Percentiles rank a stretch among this genome's conserved stretches.
phyloP scores from a whole-genome alignment of 2,113 vertebrate genomes.

The Aptenodytes patagonicus region DNA sequence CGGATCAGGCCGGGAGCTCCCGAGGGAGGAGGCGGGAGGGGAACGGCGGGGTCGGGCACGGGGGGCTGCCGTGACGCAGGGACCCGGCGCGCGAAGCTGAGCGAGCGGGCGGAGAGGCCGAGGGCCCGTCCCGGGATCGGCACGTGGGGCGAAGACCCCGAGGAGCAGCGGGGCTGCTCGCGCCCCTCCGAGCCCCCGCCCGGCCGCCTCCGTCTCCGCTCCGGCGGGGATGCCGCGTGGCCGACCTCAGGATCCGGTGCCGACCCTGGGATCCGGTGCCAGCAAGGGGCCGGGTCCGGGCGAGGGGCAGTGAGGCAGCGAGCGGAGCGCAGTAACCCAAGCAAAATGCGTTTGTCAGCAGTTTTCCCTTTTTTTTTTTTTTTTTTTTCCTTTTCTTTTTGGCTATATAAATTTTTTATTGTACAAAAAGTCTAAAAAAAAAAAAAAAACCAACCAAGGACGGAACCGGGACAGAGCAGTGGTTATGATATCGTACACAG shows the following conservation, averaged over 20 bases:
- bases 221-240: rapidly evolving
- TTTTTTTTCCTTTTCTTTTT: neutral
- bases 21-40: neutral
- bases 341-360: neutral
- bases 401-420: slow-evolving; percentile 87
- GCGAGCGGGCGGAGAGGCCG: neutral
- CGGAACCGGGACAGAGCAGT: slow-evolving; percentile 70
- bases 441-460: slow-evolving; percentile 1
- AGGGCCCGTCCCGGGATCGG: neutral
- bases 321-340: neutral
- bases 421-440: slow-evolving; percentile 83
- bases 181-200: neutral
- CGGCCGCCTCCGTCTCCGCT: neutral
- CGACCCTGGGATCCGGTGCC: neutral
- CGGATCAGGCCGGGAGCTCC: neutral
- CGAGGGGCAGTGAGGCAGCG: neutral
- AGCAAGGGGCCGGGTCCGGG: neutral
- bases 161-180: neutral
- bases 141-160: neutral
- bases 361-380: neutral
- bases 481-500: slow-evolving; percentile 77
- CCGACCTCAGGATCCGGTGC: neutral
- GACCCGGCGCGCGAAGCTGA: neutral
- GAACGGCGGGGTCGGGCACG: neutral
- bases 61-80: neutral